phyloP scores from a whole-genome alignment of 2,797 vertebrate species.

The Huso huso region DNA sequence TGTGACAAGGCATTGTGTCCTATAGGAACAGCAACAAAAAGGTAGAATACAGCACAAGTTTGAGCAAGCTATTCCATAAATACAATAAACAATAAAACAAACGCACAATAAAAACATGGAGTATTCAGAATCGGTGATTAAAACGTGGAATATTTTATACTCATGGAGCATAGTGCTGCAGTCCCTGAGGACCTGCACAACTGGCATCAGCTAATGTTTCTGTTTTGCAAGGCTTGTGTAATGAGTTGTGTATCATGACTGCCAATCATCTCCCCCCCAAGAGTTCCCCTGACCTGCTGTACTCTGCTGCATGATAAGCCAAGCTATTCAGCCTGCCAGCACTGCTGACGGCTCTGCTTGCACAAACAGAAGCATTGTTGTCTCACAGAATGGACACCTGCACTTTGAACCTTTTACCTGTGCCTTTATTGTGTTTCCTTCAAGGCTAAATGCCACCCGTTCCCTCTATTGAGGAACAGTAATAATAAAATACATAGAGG shows the following conservation, averaged over 20 bases:
- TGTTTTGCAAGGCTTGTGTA: slow-evolving; percentile 27
- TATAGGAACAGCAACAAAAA: slow-evolving; percentile 50
- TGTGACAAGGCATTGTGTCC: slow-evolving; percentile 42
- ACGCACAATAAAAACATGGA: neutral
- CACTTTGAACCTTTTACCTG: slow-evolving; percentile 50
- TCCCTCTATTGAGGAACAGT: slow-evolving; percentile 8
- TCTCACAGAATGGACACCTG: slow-evolving; percentile 46
- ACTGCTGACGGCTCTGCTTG: slow-evolving; percentile 44
- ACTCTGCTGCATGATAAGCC: slow-evolving; percentile 49
- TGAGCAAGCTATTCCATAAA: too few relatives aligned
- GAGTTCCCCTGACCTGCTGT: slow-evolving; percentile 24
- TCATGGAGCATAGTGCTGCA: slow-evolving; percentile 32
- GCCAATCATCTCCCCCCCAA: slow-evolving; percentile 25
- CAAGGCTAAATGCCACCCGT: slow-evolving; percentile 34
- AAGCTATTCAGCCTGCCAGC: slow-evolving; percentile 29
- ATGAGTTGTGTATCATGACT: slow-evolving; percentile 34
- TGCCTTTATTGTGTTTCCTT: slow-evolving; percentile 47
- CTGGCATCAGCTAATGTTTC: slow-evolving; percentile 30
- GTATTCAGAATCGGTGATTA: neutral
- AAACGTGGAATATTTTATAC: slow-evolving; percentile 38
- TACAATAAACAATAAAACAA: too few relatives aligned
- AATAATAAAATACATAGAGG: too few relatives aligned
- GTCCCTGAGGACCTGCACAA: slow-evolving; percentile 30
- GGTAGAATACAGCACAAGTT: slow-evolving; percentile 23
- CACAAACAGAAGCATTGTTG: slow-evolving; percentile 49